Percentiles rank a stretch among this genome's conserved stretches.
Evolutionary conservation across 2,888 invertebrate genomes (phyloP).

Genomic region (Dryomyza anilis): DNA sequence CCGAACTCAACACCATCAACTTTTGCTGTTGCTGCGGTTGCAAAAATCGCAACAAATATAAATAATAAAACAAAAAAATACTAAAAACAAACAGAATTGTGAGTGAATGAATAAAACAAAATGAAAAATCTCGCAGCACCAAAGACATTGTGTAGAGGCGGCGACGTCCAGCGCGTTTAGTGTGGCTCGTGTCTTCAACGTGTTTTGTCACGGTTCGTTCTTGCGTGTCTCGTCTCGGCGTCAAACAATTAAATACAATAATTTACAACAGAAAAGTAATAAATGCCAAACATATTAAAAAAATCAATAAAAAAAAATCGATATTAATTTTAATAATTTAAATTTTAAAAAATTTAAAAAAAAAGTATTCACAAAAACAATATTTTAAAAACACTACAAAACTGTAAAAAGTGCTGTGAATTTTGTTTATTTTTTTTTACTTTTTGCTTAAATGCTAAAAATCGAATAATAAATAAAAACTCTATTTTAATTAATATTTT

Average conservation of each 20-base stretch:
- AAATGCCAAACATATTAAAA: not conserved
- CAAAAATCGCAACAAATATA: not conserved
- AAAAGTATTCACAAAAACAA: not conserved
- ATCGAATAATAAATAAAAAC: too few species aligned
- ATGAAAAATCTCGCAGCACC: not conserved
- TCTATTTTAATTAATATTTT: too few species aligned
- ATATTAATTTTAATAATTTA: not conserved
- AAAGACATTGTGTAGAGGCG: slow-evolving; percentile 54
- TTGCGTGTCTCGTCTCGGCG: not conserved
- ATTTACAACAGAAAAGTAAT: not conserved
- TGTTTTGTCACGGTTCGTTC: slow-evolving; percentile 55
- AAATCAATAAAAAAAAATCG: not conserved
- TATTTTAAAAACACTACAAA: not conserved
- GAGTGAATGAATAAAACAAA: slow-evolving; percentile 1
- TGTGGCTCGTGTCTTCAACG: slow-evolving; percentile 62
- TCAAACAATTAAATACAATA: not conserved
- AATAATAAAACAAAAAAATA: slow-evolving; percentile 9
- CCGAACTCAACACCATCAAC: not conserved
- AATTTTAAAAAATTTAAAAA: not conserved
- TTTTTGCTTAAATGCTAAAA: too few species aligned
- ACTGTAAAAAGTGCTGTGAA: too few species aligned
- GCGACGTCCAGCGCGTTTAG: slow-evolving; percentile 56
- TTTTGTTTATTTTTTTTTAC: too few species aligned
- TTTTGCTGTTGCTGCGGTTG: not conserved
- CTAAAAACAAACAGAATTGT: not conserved